Conservation (phyloP, 2,113 vertebrate genomes). For the Perca schrenkii region DNA sequence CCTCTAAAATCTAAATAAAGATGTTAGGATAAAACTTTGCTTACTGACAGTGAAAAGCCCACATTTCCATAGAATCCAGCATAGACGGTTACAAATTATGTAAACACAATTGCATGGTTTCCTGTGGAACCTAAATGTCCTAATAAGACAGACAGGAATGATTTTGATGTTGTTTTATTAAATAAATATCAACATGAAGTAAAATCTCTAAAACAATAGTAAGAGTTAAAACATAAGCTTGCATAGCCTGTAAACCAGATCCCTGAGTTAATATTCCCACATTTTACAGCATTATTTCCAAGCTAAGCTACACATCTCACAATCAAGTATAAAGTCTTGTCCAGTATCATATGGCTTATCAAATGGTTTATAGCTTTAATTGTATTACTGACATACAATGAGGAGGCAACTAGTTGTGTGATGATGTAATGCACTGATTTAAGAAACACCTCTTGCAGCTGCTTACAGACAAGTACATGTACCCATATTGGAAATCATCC, state of each 20-base stretch:
- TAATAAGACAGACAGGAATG: background rate
- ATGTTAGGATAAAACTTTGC: background rate
- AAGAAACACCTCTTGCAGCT: slow-evolving; percentile 1
- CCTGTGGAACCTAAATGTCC: background rate
- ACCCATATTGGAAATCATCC: background rate
- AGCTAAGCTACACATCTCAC: background rate
- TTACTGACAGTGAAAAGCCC: accelerated
- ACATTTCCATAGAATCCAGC: background rate
- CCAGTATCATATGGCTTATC: slow-evolving; percentile 9
- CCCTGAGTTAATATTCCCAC: slow-evolving; percentile 48
- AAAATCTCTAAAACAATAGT: slow-evolving; percentile 16
- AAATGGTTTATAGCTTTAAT: slow-evolving; percentile 39
- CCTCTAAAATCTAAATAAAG: background rate
- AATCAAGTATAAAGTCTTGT: slow-evolving; percentile 1
- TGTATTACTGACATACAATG: slow-evolving; percentile 7
- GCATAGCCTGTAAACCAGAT: slow-evolving; percentile 15
- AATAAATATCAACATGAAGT: slow-evolving; percentile 65
- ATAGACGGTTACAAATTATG: background rate
- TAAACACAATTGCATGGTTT: background rate
- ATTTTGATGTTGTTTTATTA: slow-evolving; percentile 57
- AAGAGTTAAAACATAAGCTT: slow-evolving; percentile 16
- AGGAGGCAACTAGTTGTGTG: slow-evolving; percentile 3
- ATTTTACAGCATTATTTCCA: slow-evolving; percentile 30
- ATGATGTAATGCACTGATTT: background rate
- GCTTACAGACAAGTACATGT: background rate